These are phyloP conservation scores for Formica selysi DNA, from an alignment of 1,140 invertebrate genomes.

Conservation along the genomic window DNA sequence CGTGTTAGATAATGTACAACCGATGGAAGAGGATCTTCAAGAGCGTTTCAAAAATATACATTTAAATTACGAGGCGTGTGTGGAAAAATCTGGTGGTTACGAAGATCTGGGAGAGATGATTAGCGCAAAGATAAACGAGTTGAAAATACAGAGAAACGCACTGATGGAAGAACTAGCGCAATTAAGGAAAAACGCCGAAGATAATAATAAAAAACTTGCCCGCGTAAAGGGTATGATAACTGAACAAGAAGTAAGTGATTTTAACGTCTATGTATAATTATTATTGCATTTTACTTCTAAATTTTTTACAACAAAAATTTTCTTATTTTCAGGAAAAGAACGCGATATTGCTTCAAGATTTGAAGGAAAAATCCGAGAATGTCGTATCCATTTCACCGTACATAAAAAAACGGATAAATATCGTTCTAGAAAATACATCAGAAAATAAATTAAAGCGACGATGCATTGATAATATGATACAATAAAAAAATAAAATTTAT, in stretches of 20 bases:
- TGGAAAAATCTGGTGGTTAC: background rate
- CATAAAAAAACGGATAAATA: constrained; percentile 36
- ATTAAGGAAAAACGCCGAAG: constrained; percentile 13
- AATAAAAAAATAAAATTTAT: constrained; percentile 3
- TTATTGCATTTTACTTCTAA: background rate
- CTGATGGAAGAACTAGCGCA: constrained; percentile 54
- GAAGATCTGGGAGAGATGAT: background rate
- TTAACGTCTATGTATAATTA: background rate
- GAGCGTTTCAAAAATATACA: constrained; percentile 57
- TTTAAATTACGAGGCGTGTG: constrained; percentile 32
- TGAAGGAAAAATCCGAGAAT: constrained; percentile 53
- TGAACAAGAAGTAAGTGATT: constrained; percentile 59
- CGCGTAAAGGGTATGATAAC: constrained; percentile 50
- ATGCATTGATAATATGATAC: background rate
- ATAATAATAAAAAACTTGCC: constrained; percentile 32
- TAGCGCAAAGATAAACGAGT: constrained; percentile 25
- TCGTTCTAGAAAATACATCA: background rate
- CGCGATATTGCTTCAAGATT: constrained; percentile 14
- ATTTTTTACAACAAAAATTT: background rate
- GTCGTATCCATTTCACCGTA: background rate
- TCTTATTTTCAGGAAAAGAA: constrained; percentile 71
- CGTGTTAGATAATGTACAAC: constrained; percentile 49
- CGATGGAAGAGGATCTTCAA: constrained; percentile 35
- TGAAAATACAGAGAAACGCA: constrained; percentile 50
- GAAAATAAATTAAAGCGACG: background rate